Conservation (phyloP, 2,113 vertebrate genomes). For the pig (Sus scrofa) region DNA sequence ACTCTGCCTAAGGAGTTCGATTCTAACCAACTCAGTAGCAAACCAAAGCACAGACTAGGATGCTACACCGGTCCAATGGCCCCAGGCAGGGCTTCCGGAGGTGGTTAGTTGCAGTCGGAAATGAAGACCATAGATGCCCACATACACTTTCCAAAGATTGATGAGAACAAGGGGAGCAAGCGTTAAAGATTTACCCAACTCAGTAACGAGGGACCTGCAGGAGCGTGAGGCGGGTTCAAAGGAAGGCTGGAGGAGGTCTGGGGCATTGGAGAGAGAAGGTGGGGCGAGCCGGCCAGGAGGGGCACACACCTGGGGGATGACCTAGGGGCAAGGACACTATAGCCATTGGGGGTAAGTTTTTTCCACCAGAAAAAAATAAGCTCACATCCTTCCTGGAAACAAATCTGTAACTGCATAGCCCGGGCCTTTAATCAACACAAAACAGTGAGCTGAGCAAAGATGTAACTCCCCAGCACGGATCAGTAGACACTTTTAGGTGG, state of each 20-base stretch:
- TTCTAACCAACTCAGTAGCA: background rate
- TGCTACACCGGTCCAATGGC: fast-evolving
- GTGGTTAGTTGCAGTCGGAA: background rate
- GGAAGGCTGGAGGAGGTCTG: background rate
- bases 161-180: background rate
- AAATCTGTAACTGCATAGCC: background rate
- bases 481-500: no score
- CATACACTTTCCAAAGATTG: background rate
- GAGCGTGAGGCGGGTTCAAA: background rate
- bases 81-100: background rate
- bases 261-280: background rate
- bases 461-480: fast-evolving
- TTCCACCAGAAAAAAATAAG: background rate
- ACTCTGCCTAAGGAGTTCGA: background rate
- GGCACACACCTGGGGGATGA: background rate
- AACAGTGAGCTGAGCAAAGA: background rate
- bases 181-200: background rate
- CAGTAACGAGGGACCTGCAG: background rate
- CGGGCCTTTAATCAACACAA: background rate
- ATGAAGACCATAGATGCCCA: background rate
- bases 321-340: background rate
- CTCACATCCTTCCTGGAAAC: background rate
- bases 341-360: background rate
- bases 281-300: background rate
- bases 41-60: background rate